These are phyloP conservation scores for Nasua narica DNA, from an alignment of 2,797 vertebrate species.

Conservation along the genomic window DNA sequence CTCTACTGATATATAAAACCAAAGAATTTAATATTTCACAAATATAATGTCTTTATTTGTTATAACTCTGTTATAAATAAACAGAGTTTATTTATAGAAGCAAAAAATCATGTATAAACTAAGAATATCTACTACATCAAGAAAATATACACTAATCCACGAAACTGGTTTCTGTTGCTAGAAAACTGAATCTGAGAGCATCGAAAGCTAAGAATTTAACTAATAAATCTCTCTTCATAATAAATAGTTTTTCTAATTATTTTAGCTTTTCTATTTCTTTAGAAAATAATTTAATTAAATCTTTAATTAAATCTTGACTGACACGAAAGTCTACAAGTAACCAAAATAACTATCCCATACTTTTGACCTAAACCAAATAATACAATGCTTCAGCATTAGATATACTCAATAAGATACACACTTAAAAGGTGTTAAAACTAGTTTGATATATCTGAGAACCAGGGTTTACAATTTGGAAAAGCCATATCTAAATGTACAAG, in stretches of 20 bases:
- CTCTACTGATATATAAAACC: neutral
- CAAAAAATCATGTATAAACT: slow-evolving; percentile 7
- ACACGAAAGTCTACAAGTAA: slow-evolving; percentile 13
- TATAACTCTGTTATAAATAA: too few relatives aligned
- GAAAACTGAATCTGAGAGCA: slow-evolving; percentile 7
- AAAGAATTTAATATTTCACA: slow-evolving; percentile 41
- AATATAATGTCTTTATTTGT: neutral
- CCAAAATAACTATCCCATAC: neutral
- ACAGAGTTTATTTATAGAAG: neutral
- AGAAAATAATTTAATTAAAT: slow-evolving; percentile 37
- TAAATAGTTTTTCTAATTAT: neutral
- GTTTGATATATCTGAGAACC: slow-evolving; percentile 19
- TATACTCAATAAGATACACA: neutral
- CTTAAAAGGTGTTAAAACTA: slow-evolving; percentile 33
- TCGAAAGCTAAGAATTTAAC: slow-evolving; percentile 41
- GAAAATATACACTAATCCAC: slow-evolving; percentile 24
- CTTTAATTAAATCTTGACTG: neutral
- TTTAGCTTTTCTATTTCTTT: slow-evolving; percentile 21
- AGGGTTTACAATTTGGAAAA: slow-evolving; percentile 43
- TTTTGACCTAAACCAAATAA: slow-evolving; percentile 9
- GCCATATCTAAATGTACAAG: neutral
- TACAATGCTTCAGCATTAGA: neutral
- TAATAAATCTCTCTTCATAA: slow-evolving; percentile 38
- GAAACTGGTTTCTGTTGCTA: neutral
- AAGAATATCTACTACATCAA: neutral